Base-by-base conservation (phyloP, 1,140 invertebrate genomes). In the Drosophila kanapiae region DNA sequence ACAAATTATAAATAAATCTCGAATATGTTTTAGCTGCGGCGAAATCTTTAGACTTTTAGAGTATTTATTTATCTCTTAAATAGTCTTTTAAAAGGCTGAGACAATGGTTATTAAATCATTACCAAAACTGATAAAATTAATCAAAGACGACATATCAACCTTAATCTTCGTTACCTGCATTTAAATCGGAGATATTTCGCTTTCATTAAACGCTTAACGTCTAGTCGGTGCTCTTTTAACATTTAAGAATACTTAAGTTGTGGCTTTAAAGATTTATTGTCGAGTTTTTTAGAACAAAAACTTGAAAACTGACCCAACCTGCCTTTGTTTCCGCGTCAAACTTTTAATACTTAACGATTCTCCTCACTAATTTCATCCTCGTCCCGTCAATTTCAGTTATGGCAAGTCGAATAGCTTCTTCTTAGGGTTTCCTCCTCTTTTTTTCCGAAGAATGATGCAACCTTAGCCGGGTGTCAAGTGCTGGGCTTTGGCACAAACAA, bases 381-480 rank as follows among this genome's bases (percentile, higher is more conserved):
- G 45, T 42, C 40, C 64, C 59, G 71, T 79, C 76, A 84, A 64
- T 77, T 82, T 82, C 67, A 82, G 79, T 80, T 82, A 77, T 72
- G 71, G 69, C 75, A 45, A 48, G 45, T 49, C 70, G 60, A 80
- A 77, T 64, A 77, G 76, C 81, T 83, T 84, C 71, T 71, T 47
- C 33, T 29, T 70, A 43, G 16, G 6, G 38, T 64, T 35, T 40
- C n/a, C 18, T 51, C 51, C 35, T 58, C 38, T n/a, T 43, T 16
- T 10, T 40, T n/a, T 4, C 9, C 7, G 18, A 27, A 23, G 51
- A 16, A 64, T 49, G 31, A 62, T 35, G 47, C 59, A 45, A 23
- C 27, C 43, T 27, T 16, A n/a, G 47, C n/a, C 18, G 33, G 43
- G 54, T 64, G 79, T 80, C 72, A 80, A 80, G 80, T 83, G 68